phyloP scores from a whole-genome alignment of 2,113 vertebrate species.

The Hippocampus abdominalis region DNA sequence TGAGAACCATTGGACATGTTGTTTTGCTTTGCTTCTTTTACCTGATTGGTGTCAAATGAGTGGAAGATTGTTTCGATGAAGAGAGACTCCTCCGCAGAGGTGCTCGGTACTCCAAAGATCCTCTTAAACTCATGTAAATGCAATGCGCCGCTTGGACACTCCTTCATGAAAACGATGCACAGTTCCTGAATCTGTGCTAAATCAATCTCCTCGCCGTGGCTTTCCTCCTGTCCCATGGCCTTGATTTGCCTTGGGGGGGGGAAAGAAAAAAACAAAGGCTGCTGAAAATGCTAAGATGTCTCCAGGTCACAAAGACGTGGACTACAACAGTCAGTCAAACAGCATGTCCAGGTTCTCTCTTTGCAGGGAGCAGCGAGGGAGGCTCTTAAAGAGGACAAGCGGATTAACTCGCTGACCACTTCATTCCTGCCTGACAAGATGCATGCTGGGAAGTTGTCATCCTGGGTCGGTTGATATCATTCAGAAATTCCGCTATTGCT shows the following conservation, averaged over 20 bases:
- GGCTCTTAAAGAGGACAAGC: background rate
- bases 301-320: background rate
- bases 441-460: background rate
- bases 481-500: too few species aligned
- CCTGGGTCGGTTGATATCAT: too few species aligned
- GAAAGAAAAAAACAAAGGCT: rapidly evolving
- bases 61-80: conserved; percentile 81
- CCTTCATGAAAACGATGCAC: conserved; percentile 79
- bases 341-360: background rate
- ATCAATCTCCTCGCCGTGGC: conserved; percentile 68
- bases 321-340: conserved; percentile 1
- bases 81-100: conserved; percentile 74
- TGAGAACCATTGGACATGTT: background rate
- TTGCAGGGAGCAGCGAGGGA: background rate
- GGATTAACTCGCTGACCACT: background rate
- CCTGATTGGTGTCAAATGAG: conserved; percentile 81
- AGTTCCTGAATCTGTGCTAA: conserved; percentile 77
- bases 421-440: background rate
- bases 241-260: background rate
- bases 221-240: conserved; percentile 58
- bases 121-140: conserved; percentile 81
- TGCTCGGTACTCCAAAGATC: conserved; percentile 76
- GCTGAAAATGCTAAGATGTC: background rate
- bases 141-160: conserved; percentile 81
- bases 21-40: conserved; percentile 27